Conservation (phyloP, 1,140 invertebrate genomes). For the Geopemphigus sp. region DNA sequence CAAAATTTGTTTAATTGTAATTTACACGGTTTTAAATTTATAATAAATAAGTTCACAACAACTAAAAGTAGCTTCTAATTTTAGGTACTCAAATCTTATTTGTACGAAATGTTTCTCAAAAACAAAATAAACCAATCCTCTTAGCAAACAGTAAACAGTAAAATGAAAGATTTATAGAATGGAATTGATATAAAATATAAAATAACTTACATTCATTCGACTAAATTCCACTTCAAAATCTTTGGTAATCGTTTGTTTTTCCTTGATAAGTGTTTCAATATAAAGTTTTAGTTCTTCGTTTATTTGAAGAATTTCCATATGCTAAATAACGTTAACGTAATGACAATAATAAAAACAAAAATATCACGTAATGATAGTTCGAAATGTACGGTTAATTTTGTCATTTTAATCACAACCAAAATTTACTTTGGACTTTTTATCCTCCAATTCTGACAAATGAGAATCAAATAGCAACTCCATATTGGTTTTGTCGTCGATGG, state of each 20-base stretch:
- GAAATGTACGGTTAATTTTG: not conserved
- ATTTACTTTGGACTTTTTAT: slow-evolving; percentile 33
- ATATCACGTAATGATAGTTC: not conserved
- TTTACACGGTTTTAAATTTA: no score
- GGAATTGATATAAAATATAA: not conserved
- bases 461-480: slow-evolving; percentile 14
- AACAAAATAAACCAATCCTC: not conserved
- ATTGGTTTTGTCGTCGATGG: not conserved
- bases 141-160: not conserved
- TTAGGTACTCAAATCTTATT: no score
- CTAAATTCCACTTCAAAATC: slow-evolving; percentile 14
- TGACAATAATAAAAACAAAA: not conserved
- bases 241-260: slow-evolving; percentile 6
- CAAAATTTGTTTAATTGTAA: no score
- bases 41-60: no score
- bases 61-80: no score
- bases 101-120: no score
- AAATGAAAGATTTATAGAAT: not conserved
- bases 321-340: not conserved
- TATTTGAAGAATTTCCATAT: slow-evolving; percentile 23
- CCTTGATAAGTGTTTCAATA: not conserved
- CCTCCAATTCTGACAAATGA: slow-evolving; percentile 24
- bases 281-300: slow-evolving; percentile 23
- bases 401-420: not conserved
- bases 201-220: slow-evolving; percentile 36